Conservation (phyloP, 23 tunicate genomes). For the Aplidium turbinatum region DNA sequence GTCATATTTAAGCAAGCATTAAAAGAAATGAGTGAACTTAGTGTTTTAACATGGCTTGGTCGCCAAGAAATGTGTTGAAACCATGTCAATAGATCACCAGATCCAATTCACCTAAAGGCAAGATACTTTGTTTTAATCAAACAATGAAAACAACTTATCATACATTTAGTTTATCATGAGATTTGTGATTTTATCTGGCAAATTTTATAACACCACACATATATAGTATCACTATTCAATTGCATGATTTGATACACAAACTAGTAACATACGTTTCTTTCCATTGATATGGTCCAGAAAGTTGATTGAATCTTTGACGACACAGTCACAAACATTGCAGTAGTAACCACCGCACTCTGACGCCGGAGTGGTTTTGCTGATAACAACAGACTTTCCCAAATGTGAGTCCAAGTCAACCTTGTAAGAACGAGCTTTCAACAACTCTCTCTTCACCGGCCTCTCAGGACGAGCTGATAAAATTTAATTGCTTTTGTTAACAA, state of each 20-base stretch:
- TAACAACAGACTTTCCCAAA: conserved; percentile 81
- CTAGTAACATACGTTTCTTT: conserved; percentile 81
- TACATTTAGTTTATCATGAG: too few species aligned
- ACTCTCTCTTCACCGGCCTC: conserved; percentile 78
- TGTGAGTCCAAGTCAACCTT: conserved; percentile 94
- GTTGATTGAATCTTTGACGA: conserved; percentile 97
- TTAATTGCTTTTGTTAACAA: too few species aligned
- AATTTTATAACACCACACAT: too few species aligned
- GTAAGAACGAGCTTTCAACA: conserved; percentile 83
- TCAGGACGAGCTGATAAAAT: conserved; percentile 7
- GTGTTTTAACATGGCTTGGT: too few species aligned
- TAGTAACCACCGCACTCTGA: conserved; percentile 96
- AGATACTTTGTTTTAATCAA: too few species aligned
- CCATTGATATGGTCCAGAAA: conserved; percentile 99
- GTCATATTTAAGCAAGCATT: too few species aligned
- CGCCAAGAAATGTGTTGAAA: too few species aligned
- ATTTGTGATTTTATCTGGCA: too few species aligned
- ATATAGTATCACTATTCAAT: background rate
- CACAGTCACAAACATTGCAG: conserved; percentile 99
- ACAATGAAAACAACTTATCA: too few species aligned
- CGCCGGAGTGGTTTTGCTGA: conserved; percentile 75
- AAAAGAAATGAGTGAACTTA: too few species aligned
- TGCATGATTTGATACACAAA: background rate
- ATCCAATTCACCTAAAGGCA: too few species aligned
- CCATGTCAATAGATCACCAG: too few species aligned